Base-by-base conservation (phyloP, 2,113 vertebrate species). In the Neolamprologus falcicula region DNA sequence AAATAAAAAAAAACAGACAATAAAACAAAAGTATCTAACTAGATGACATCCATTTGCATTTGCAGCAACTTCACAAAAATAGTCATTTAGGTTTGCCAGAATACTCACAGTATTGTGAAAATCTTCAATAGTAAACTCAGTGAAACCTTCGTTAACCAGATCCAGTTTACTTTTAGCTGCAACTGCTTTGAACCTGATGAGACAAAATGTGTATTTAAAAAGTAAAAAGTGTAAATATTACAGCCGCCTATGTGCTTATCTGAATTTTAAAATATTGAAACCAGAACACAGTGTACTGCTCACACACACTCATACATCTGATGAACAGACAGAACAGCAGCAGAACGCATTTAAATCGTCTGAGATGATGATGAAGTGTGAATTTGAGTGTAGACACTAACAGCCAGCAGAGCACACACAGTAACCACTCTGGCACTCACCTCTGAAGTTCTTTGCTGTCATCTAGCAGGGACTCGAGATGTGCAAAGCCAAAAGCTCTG, bases 81-180 rank as follows among this genome's bases (percentile, higher is more conserved):
- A 7, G 59, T 11, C 17, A 16, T 42, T 7, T 19, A n/a, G 24
- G 26, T 33, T 37, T 35, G 7, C 3, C 4, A 47, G 24, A 9
- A 52, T 89, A 95, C 97, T 97, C 92, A 98, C 98, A 53, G 97
- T 98, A 80, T 98, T 98, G 91, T 98, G 98, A 95, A 98, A 98
- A 90, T 99, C 98, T 96, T 98, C 98, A 5, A 98, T 98, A 89
- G 98, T 99, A 92, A 98, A 98, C 89, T 98, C 98, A 1, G 98
- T 98, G 92, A 98, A 99, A 61, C 98, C 98, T 91, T 98, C 97
- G 4, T 97, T 97, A 55, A 98, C 98, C 92, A 99, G 94, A 82
- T 98, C 98, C 87, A 97, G 96, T 96, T 99, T 99, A 96, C 98
- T 99, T 94, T 97, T 97, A 59, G 97, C 92, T 55, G 98, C 97